Evolutionary conservation across 1,140 invertebrate species (phyloP), one percentile per base, ranked within the genome.

Genomic region (Aculops lycopersici): DNA sequence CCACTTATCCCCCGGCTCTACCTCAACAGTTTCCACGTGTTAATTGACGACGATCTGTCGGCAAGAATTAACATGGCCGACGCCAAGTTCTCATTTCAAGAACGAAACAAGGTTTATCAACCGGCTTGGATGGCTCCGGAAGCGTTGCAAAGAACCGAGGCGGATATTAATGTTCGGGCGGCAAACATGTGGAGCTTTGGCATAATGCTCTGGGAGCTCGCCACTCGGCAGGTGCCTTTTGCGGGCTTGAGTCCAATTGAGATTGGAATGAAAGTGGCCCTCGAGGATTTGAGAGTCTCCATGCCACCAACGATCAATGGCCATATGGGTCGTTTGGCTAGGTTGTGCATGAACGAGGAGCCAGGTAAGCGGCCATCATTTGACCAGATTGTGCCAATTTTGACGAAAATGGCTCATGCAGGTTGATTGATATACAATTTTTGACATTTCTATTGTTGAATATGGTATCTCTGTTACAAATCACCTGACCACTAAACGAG

Each of bases 171-270:
- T 63, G 68, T 72, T 53, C 78, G 88, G 57, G 83, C 88, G 1
- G 78, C 80, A 41, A 88, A 97, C 55, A 97, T 97, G 90, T 98
- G 90, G 90, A 92, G 84, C 57, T 97, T 90, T 60, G 81, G 86
- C 2, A 69, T 98, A 38, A 58, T 95, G 37, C 60, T 98, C 2
- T 97, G 88, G 86, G 90, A 97, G 57, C 61, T 97, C 47, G 77
- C 81, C 15, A 97, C 88, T 0, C 64, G 86, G 48, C 81, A 95
- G 66, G 74, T 97, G 16, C 90, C 92, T 16, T 97, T 97, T 61
- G 74, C 81, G 19, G 84, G 95, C 53, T 61, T 86, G 24, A 76
- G 80, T 19, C 77, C 90, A 2, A 97, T 97, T 86, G 86, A 97
- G 58, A 75, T 77, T 49, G 90, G 90, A 48, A 94, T 97, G 83